These are phyloP conservation scores for Pachypanchax playfairii DNA, from an alignment of 2,113 vertebrate genomes.

Conservation along the genomic window DNA sequence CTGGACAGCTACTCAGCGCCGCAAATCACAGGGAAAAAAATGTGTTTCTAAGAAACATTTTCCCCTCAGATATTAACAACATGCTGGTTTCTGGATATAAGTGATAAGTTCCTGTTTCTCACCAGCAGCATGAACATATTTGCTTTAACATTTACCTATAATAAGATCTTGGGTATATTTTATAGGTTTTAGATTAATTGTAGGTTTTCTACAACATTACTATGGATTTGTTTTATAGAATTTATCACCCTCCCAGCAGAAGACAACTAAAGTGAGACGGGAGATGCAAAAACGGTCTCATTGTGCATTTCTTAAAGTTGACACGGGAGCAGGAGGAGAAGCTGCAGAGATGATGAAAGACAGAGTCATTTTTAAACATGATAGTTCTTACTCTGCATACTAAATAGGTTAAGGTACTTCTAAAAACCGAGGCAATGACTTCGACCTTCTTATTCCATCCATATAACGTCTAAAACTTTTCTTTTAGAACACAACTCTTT, in stretches of 20 bases:
- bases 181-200: not conserved
- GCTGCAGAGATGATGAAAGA: not conserved
- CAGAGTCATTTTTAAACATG: not conserved
- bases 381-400: not conserved
- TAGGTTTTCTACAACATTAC: not conserved
- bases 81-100: not conserved
- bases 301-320: not conserved
- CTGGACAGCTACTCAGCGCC: slow-evolving; percentile 27
- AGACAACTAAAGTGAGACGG: not conserved
- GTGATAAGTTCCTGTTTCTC: not conserved
- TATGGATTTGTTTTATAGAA: not conserved
- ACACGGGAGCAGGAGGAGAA: not conserved
- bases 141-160: too few relatives aligned
- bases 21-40: not conserved
- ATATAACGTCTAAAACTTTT: too few relatives aligned
- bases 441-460: not conserved
- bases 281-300: not conserved
- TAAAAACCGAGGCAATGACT: not conserved
- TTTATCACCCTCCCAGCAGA: not conserved
- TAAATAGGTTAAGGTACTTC: not conserved
- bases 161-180: slow-evolving; percentile 1
- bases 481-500: too few relatives aligned
- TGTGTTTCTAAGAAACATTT: slow-evolving; percentile 7
- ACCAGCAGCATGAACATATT: not conserved
- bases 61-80: not conserved